Base-by-base conservation (phyloP, 2,113 vertebrate genomes). In the Vidua macroura region DNA sequence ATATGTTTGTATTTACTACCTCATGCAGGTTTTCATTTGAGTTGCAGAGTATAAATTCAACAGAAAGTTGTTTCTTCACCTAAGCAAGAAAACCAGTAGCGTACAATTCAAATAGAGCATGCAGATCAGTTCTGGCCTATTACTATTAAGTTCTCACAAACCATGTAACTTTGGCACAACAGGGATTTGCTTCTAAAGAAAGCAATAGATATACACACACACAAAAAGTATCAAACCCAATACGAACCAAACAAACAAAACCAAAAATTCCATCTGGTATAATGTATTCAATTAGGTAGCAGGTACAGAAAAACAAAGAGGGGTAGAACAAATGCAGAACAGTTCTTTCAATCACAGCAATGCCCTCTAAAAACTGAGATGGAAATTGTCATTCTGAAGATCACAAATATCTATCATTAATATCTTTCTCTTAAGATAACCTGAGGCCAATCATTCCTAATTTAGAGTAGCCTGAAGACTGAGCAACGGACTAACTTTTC, bases 61-160 rank as follows among this genome's bases (percentile, higher is more conserved):
- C 12, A 60, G 12, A 58, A 88, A 91, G 15, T 31, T 18, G 28
- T 74, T 83, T 48, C 52, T 63, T 76, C 46, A 77, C 39, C 62
- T 69, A 84, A 89, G 53, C 53, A 86, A 92, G 31, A 63, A 86
- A 83, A 30, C 49, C 63, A 82, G 20, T 9, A 74, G 58, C 35
- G 25, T 28, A 82, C 14, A 39, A 66, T 90, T 95, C 52, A 93
- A 90, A 95, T 69, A 90, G 55, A 77, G 25, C 51, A 96, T 83
- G 67, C 51, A 96, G 87, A 97, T 97, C 37, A 59, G 11, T 55
- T 81, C 35, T 85, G 48, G 69, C 23, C 77, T 37, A 6, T 80
- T 49, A 64, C 15, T 72, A 58, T 55, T 63, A 51, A 39, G 28
- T 64, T 64, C 53, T 86, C 75, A 85, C 46, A 76, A 74, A 37